Evolutionary conservation across 2,797 vertebrate species (phyloP).

Genomic region (Galagoides demidoff): DNA sequence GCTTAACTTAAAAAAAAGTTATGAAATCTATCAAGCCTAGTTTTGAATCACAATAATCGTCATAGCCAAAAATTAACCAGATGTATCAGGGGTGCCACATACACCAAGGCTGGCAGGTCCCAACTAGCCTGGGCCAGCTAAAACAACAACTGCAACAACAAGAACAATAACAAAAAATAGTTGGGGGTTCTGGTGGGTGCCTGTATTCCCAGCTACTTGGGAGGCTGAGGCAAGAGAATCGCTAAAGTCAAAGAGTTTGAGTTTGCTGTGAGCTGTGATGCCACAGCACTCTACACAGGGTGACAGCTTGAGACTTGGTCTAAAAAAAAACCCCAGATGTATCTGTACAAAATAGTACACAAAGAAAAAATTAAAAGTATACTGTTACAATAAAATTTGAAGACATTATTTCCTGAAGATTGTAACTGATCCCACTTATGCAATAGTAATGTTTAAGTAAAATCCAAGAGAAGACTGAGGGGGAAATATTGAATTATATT

Average conservation of each 20-base stretch:
- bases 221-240: too few species aligned
- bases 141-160: too few species aligned
- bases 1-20: conserved; percentile 5
- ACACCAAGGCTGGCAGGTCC: too few species aligned
- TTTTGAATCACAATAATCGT: not conserved
- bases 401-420: not conserved
- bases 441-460: not conserved
- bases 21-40: not conserved
- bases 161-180: too few species aligned
- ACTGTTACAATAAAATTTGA: not conserved
- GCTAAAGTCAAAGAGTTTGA: too few species aligned
- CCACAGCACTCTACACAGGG: too few species aligned
- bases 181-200: too few species aligned
- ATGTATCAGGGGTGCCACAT: not conserved
- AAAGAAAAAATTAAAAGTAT: not conserved
- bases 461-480: not conserved
- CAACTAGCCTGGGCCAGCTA: too few species aligned
- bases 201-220: too few species aligned
- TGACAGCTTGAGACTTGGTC: too few species aligned
- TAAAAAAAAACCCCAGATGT: too few species aligned
- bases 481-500: not conserved
- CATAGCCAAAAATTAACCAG: not conserved
- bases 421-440: not conserved
- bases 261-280: too few species aligned
- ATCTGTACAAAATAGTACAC: not conserved